Evolutionary conservation across 37 sponge, comb jelly and placozoan genomes (phyloP), one percentile per base, ranked within the genome.

Genomic region (Oopsacas minuta): DNA sequence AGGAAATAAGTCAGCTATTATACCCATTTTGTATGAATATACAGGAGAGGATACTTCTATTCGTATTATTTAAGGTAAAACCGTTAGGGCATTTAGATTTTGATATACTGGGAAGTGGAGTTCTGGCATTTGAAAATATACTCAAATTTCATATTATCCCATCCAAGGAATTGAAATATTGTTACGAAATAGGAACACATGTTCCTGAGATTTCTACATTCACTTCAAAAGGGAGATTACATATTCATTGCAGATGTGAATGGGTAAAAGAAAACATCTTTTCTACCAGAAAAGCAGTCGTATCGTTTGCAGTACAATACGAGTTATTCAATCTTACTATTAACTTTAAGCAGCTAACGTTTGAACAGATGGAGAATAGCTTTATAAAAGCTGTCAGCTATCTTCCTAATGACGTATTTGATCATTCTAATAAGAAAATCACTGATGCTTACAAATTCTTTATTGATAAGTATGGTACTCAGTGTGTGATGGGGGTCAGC

Each of bases 391-490:
- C 75, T 32, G 75, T n/a, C 28, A 61, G 28, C 20, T 61, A 25
- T 61, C 75, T 61, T 61, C 75, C 75, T n/a, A 61, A 10, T 32
- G 22, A 61, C 75, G 75, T 25, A 12, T 25, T 34, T 3, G 75
- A 61, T 61, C 49, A 42, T 42, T 34, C 75, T 61, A 3, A 61
- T n/a, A n/a, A 12, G 75, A 61, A 61, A 7, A 20, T n/a, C 28
- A 20, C 30, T 32, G 30, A 61, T 3, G 7, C 75, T 61, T 61
- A 61, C 75, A 61, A 12, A 3, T 61, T 34, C 22, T 61, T 61
- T n/a, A 25, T 61, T 3, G 75, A 61, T 12, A 61, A 61, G 75
- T 61, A 61, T 61, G 75, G 75, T 34, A 61, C 75, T 61, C 75
- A 61, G 20, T 61, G 75, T n/a, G 30, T 61, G 28, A 25, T 61